Evolutionary conservation across 2,113 vertebrate species (phyloP).

Genomic region (Vanacampus margaritifer): DNA sequence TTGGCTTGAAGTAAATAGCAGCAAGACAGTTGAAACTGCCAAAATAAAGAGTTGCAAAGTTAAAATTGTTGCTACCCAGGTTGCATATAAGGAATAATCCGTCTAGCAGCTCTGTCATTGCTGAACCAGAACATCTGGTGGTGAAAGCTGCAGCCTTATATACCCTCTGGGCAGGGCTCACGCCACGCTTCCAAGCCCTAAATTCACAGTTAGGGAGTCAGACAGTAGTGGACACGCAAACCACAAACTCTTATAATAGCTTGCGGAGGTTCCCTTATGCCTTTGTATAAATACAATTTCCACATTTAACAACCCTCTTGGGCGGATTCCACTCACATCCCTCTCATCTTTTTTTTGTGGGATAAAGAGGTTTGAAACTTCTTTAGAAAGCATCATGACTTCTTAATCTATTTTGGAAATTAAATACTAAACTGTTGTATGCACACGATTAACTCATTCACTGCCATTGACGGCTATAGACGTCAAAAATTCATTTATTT

Average conservation of each 20-base stretch:
- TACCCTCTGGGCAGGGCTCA: conserved; percentile 53
- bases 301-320: conserved; percentile 57
- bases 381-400: conserved; percentile 42
- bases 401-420: conserved; percentile 29
- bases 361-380: conserved; percentile 33
- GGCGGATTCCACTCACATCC: conserved; percentile 44
- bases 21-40: not conserved
- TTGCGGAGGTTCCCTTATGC: conserved; percentile 57
- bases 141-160: conserved; percentile 51
- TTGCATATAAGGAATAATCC: conserved; percentile 44
- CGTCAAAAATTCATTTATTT: too few species aligned
- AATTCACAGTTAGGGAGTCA: conserved; percentile 62
- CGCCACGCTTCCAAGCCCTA: conserved; percentile 59
- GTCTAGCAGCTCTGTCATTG: conserved; percentile 26
- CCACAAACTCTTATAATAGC: conserved; percentile 60
- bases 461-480: too few species aligned
- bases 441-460: too few species aligned
- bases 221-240: conserved; percentile 58
- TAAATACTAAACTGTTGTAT: not conserved
- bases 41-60: not conserved
- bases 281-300: conserved; percentile 63
- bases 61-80: conserved; percentile 2
- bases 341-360: conserved; percentile 43
- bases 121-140: conserved; percentile 61
- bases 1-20: not conserved